phyloP scores from a whole-genome alignment of 1,140 invertebrate species.

The Anastrepha ludens region DNA sequence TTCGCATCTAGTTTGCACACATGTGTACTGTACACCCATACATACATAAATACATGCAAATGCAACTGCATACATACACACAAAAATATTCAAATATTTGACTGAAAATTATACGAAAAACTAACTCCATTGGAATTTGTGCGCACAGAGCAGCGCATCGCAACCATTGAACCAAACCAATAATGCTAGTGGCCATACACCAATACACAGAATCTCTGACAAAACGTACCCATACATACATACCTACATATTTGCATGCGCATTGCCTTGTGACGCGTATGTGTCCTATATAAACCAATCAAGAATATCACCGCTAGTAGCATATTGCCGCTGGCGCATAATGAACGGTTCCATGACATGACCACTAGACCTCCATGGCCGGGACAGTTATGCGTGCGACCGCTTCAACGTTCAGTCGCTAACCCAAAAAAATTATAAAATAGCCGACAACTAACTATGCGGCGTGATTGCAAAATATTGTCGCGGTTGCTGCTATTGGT shows the following conservation, averaged over 20 bases:
- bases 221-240: background rate
- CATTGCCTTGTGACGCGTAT: background rate
- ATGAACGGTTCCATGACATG: background rate
- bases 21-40: too few relatives aligned
- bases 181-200: background rate
- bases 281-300: background rate
- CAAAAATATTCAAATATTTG: too few relatives aligned
- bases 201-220: background rate
- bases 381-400: background rate
- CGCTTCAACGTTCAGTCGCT: background rate
- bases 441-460: background rate
- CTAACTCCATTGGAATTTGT: too few relatives aligned
- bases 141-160: background rate
- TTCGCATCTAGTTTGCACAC: too few relatives aligned
- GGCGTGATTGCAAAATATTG: slow-evolving; percentile 33
- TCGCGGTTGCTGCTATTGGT: background rate
- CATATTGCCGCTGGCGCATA: background rate
- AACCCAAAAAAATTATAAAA: background rate
- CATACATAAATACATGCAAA: too few relatives aligned
- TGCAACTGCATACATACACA: too few relatives aligned
- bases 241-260: background rate
- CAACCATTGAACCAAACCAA: background rate
- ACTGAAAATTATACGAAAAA: too few relatives aligned
- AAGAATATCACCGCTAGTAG: background rate
- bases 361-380: background rate